These are phyloP conservation scores for Pogona vitticeps DNA, from an alignment of 2,113 vertebrate genomes.

Conservation along the genomic window DNA sequence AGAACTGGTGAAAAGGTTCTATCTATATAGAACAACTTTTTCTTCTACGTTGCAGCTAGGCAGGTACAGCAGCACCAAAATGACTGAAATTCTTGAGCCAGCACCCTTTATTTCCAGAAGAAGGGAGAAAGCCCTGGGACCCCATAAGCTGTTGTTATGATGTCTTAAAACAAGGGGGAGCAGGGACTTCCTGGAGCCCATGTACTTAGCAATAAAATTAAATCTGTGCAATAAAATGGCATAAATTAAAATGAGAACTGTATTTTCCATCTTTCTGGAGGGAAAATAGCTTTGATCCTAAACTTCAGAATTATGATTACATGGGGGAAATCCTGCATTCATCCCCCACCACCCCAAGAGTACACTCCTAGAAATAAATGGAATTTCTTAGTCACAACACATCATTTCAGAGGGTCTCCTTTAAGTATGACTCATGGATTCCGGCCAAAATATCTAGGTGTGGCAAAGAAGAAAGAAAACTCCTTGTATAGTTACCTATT, in stretches of 20 bases:
- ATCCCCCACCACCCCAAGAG: too few relatives aligned
- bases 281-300: background rate
- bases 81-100: too few relatives aligned
- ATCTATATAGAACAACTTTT: background rate
- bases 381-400: too few relatives aligned
- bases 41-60: too few relatives aligned
- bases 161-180: background rate
- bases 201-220: background rate
- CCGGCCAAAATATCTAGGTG: background rate
- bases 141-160: background rate
- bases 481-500: background rate
- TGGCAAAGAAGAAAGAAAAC: background rate
- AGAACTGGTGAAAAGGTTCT: background rate
- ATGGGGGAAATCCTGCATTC: too few relatives aligned
- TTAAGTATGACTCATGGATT: too few relatives aligned
- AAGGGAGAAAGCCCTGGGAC: background rate
- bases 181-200: background rate
- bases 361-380: too few relatives aligned
- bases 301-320: background rate
- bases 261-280: background rate
- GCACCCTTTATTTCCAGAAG: background rate
- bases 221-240: background rate
- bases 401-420: too few relatives aligned
- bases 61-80: too few relatives aligned
- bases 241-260: background rate